phyloP scores from a whole-genome alignment of 2,113 vertebrate genomes.

The Etheostoma spectabile region DNA sequence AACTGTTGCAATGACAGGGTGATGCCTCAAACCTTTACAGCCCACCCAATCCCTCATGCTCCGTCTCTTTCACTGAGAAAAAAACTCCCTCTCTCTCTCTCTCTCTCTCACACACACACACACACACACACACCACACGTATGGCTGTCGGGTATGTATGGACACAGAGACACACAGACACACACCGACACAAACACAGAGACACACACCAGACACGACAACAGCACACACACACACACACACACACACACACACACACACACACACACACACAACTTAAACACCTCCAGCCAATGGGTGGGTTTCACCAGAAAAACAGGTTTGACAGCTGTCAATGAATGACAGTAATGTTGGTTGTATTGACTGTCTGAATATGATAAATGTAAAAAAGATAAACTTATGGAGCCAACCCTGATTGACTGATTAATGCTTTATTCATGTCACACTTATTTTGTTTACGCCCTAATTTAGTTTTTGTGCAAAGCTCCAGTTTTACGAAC shows the following conservation, averaged over 20 bases:
- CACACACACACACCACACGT: background rate
- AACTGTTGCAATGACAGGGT: slow-evolving; percentile 11
- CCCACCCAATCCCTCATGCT: background rate
- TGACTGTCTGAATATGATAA: background rate
- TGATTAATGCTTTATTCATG: background rate
- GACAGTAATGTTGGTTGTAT: slow-evolving; percentile 8
- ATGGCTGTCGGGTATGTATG: no score
- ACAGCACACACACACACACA: background rate
- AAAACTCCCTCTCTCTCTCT: background rate
- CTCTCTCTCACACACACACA: slow-evolving; percentile 8
- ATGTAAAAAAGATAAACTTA: background rate
- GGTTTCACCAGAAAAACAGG: slow-evolving; percentile 64
- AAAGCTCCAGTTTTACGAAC: background rate
- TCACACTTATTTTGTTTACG: background rate
- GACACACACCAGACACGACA: no score
- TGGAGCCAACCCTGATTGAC: background rate
- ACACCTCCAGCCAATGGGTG: slow-evolving; percentile 53
- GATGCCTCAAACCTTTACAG: background rate
- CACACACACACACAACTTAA: background rate
- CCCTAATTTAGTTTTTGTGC: background rate
- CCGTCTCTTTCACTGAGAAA: background rate
- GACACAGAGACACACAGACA: background rate
- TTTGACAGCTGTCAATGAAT: slow-evolving; percentile 25
- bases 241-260: slow-evolving; percentile 2
- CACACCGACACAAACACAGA: slow-evolving; percentile 10